Conservation (phyloP, 2,888 invertebrate genomes). For the Hipparchia semele region DNA sequence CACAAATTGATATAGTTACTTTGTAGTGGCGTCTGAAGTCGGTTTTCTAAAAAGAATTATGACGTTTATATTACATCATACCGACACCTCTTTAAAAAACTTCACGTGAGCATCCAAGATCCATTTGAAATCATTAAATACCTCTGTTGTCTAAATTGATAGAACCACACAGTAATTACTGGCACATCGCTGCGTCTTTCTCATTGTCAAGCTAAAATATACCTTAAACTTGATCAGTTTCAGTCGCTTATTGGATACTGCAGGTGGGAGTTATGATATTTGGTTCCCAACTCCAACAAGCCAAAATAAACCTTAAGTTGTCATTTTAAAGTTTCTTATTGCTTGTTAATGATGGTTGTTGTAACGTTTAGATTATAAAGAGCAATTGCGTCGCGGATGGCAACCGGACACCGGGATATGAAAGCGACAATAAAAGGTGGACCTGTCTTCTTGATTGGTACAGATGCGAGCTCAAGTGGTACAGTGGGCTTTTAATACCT, state of each 20-base stretch:
- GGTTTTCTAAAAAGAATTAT: too few species aligned
- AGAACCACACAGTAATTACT: constrained; percentile 51
- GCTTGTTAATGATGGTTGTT: constrained; percentile 17
- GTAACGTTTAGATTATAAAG: constrained; percentile 48
- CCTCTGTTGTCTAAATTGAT: constrained; percentile 50
- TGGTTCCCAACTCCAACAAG: constrained; percentile 40
- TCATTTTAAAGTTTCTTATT: constrained; percentile 21
- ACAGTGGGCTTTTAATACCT: neutral
- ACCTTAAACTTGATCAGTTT: neutral
- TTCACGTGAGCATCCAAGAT: constrained; percentile 35
- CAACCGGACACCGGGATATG: constrained; percentile 79
- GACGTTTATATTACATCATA: neutral
- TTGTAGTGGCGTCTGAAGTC: too few species aligned
- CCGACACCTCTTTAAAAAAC: neutral
- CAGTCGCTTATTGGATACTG: constrained; percentile 20
- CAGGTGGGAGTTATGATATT: constrained; percentile 43
- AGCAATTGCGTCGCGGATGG: constrained; percentile 73
- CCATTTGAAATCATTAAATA: constrained; percentile 41
- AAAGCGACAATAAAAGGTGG: constrained; percentile 81
- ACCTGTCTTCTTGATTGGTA: constrained; percentile 77
- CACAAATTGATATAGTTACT: too few species aligned
- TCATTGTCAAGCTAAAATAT: constrained; percentile 21
- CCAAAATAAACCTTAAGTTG: constrained; percentile 23
- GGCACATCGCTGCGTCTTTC: constrained; percentile 31
- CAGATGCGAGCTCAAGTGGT: constrained; percentile 44